phyloP scores from a whole-genome alignment of 2,113 vertebrate genomes.

The Crotalus helleri region DNA sequence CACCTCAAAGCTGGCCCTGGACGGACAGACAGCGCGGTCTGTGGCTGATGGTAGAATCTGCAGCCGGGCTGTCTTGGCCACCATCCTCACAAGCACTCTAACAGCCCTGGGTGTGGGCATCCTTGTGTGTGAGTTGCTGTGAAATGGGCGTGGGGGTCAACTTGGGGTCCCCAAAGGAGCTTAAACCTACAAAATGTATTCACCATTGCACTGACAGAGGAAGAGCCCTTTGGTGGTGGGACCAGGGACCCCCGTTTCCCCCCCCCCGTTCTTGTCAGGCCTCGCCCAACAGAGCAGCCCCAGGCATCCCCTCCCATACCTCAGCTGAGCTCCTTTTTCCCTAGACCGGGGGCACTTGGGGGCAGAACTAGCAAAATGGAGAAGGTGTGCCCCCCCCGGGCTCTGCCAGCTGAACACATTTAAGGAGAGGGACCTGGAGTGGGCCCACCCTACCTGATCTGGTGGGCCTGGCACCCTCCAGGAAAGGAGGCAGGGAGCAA shows the following conservation, averaged over 20 bases:
- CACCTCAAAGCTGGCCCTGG: constrained; percentile 11
- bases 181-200: neutral
- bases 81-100: fast-evolving
- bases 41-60: neutral
- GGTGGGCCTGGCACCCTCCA: neutral
- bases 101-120: constrained; percentile 54
- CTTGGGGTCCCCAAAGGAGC: neutral
- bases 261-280: neutral
- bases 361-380: neutral
- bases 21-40: neutral
- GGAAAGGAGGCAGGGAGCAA: neutral
- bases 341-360: neutral
- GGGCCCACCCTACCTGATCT: neutral
- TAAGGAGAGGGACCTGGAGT: neutral
- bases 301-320: neutral
- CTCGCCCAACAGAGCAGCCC: neutral
- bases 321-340: neutral
- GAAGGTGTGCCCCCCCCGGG: neutral
- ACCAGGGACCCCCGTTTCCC: neutral
- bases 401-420: neutral
- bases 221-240: neutral
- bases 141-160: fast-evolving
- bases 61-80: neutral
- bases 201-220: neutral
- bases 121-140: constrained; percentile 67